A percentile compares a stretch with the other conserved stretches of the same genome.
Evolutionary conservation across 2,797 vertebrate genomes (phyloP).

Genomic region (Agapornis canus): DNA sequence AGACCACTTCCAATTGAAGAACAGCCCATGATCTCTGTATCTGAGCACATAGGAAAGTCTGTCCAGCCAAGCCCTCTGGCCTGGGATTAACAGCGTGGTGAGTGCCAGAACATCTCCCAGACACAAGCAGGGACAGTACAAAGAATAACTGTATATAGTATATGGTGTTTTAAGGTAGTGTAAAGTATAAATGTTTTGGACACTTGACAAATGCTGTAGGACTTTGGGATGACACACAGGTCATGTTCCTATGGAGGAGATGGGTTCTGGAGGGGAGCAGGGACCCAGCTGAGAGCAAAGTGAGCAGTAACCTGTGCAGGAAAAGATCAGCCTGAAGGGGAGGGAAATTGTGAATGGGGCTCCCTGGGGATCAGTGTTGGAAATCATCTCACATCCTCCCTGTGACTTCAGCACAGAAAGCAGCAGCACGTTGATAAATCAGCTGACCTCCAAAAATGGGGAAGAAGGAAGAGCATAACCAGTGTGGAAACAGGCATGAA

Average conservation of each 20-base stretch:
- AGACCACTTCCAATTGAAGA: neutral
- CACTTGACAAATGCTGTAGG: neutral
- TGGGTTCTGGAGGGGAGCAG: neutral
- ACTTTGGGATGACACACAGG: neutral
- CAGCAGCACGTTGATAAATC: neutral
- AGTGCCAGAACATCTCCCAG: neutral
- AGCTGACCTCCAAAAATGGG: neutral
- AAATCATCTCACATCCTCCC: neutral
- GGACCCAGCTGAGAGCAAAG: neutral
- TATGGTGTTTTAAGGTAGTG: neutral
- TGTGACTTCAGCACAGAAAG: neutral
- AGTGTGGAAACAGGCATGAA: neutral
- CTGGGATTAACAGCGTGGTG: accelerated
- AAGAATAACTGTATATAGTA: neutral
- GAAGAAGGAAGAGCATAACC: neutral
- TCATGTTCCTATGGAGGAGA: neutral
- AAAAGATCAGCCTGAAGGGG: neutral
- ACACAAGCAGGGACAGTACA: neutral
- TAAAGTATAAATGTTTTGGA: neutral
- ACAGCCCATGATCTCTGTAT: neutral
- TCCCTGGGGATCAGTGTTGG: neutral
- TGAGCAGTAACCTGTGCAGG: neutral
- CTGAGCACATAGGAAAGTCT: neutral
- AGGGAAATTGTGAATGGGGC: neutral
- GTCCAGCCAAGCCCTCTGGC: neutral